Evolutionary conservation across 2,113 vertebrate species (phyloP).

Genomic region (Recurvirostra avosetta): DNA sequence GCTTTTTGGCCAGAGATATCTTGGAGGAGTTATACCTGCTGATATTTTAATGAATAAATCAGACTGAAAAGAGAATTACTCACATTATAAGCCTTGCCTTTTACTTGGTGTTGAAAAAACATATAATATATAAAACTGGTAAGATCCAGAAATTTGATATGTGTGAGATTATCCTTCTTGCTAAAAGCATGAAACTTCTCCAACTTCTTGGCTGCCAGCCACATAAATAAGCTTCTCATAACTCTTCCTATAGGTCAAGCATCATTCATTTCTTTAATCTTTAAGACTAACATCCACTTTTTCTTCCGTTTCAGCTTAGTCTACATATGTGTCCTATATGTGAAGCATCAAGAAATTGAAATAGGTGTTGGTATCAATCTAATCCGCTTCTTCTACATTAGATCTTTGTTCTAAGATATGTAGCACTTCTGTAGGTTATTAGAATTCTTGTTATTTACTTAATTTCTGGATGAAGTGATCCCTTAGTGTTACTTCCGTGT

Average conservation of each 20-base stretch:
- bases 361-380: not conserved
- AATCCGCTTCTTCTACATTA: not conserved
- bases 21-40: not conserved
- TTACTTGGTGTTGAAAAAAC: constrained; percentile 20
- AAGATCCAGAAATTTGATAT: constrained; percentile 18
- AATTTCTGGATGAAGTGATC: not conserved
- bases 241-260: not conserved
- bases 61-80: not conserved
- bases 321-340: not conserved
- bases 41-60: constrained; percentile 13
- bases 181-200: constrained; percentile 15
- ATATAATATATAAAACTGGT: not conserved
- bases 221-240: constrained; percentile 27
- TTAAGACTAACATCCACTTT: not conserved
- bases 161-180: constrained; percentile 6
- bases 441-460: not conserved
- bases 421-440: not conserved
- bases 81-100: not conserved
- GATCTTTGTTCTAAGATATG: not conserved
- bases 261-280: not conserved
- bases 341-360: not conserved
- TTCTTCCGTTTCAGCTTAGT: not conserved
- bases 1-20: not conserved
- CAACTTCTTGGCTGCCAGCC: constrained; percentile 23
- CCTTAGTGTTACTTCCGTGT: not conserved